Base-by-base conservation (phyloP, 23 tunicate genomes). In the Pegea sp. region DNA sequence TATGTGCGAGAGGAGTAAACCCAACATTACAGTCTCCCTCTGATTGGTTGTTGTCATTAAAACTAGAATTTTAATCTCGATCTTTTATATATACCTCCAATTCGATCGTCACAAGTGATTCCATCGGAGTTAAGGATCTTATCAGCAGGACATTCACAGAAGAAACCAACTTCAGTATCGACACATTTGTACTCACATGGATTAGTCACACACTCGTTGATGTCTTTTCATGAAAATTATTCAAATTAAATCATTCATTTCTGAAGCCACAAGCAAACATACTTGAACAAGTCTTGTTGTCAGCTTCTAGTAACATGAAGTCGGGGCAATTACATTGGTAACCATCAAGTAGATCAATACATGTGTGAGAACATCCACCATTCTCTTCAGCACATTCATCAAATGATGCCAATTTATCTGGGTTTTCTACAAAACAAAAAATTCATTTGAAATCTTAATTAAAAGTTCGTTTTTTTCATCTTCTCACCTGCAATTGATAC, bases 11-110 rank as follows among this genome's bases (percentile, higher is more conserved):
- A 26, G 99, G 64, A 13, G 38, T 27, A 54, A 30, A 91, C 5
- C 93, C 99, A 19, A 61, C 86, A 0, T 69, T 64, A 33, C 99
- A 91, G 56, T 79, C 95, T 31, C 76, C 95, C 24, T 54, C 93
- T 72, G 70, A 11, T 38, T n/a, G n/a, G n/a, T n/a, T n/a, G n/a
- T n/a, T n/a, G n/a, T n/a, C n/a, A n/a, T n/a, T n/a, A n/a, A n/a
- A n/a, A n/a, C n/a, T n/a, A n/a, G n/a, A n/a, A n/a, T n/a, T n/a
- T n/a, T n/a, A n/a, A n/a, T n/a, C n/a, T n/a, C n/a, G n/a, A n/a
- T n/a, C n/a, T n/a, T n/a, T n/a, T n/a, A n/a, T n/a, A 44, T 78
- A 43, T 59, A 78, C 92, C 61, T 60, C 78, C 78, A 46, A 63
- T 59, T 25, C 95, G 67, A 11, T 54, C 67, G 3, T 24, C 64